phyloP scores from a whole-genome alignment of 2,888 invertebrate genomes.

The Euzophera pinguis region DNA sequence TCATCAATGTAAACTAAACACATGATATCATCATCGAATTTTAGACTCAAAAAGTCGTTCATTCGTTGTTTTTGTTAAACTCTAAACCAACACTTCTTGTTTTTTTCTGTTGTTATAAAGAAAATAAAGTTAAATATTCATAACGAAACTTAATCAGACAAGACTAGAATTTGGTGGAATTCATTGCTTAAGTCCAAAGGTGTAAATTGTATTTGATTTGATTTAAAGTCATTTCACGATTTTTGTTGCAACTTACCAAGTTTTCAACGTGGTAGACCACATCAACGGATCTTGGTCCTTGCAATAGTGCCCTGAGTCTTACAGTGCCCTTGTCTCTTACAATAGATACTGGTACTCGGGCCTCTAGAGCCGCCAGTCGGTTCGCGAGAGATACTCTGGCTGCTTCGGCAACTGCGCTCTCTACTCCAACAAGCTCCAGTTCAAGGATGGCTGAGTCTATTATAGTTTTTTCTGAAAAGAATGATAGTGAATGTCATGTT shows the following conservation, averaged over 20 bases:
- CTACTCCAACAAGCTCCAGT: constrained; percentile 84
- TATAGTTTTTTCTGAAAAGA: constrained; percentile 81
- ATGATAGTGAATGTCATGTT: neutral
- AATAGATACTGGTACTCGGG: constrained; percentile 50
- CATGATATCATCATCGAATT: neutral
- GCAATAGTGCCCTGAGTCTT: constrained; percentile 81
- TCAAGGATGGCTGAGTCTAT: constrained; percentile 88
- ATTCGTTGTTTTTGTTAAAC: neutral
- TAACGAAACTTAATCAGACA: neutral
- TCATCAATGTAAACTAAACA: neutral
- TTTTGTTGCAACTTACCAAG: constrained; percentile 77
- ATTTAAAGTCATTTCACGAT: neutral
- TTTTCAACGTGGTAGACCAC: constrained; percentile 89
- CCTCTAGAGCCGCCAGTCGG: constrained; percentile 48
- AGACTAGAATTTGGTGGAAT: neutral
- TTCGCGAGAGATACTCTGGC: constrained; percentile 61
- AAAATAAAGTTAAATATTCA: neutral
- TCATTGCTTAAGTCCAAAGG: neutral
- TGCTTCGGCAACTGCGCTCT: constrained; percentile 72
- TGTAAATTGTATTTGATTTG: neutral
- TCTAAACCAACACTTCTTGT: neutral
- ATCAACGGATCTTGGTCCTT: constrained; percentile 87
- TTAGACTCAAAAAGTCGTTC: neutral
- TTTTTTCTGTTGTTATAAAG: neutral
- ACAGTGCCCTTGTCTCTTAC: constrained; percentile 69